Evolutionary conservation across 2,888 invertebrate species (phyloP), one percentile per base, ranked within the genome.

Genomic region (Acleris emargana): DNA sequence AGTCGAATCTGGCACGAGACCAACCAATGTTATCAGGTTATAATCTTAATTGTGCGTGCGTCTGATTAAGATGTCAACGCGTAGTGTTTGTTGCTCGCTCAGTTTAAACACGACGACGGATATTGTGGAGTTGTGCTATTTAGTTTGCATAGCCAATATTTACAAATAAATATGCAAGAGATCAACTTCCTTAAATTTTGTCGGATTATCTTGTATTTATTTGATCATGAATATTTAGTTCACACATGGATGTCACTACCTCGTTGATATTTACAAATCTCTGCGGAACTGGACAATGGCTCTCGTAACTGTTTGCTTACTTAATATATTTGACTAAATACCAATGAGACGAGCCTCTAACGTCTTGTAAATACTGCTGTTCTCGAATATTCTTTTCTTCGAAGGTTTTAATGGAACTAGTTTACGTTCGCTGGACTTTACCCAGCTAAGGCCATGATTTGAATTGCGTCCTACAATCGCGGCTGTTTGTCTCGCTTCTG

Each of bases 401-500:
- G 45, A 62, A 32, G 42, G 28, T 38, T 38, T 13, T 4, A 38
- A 38, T 51, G 60, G 43, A 60, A 60, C 66, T 51, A 43, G 60
- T 59, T 64, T 17, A 58, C 50, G 43, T 43, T 64, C 52, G 53
- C 54, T 54, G 54, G 64, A 64, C 64, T 59, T 59, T 28, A 59
- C 16, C 49, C 64, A 58, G 64, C 50, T 72, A 70, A 74, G 72
- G 69, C 73, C 61, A 71, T 68, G 67, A 70, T 71, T 69, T 55
- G 18, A 22, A 67, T 55, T 49, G 51, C 54, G 54, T 58, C 59
- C 32, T 57, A n/a, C 42, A 6, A 6, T 38, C 52, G 18, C 43
- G 17, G 17, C 11, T 57, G 50, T 59, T 53, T 64, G 42, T 54
- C 59, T 64, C 42, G 38, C 49, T 64, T 43, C 49, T 64, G 20